Evolutionary conservation across 2,888 invertebrate species (phyloP), one percentile per base, ranked within the genome.

Genomic region (Harpalus rufipes): DNA sequence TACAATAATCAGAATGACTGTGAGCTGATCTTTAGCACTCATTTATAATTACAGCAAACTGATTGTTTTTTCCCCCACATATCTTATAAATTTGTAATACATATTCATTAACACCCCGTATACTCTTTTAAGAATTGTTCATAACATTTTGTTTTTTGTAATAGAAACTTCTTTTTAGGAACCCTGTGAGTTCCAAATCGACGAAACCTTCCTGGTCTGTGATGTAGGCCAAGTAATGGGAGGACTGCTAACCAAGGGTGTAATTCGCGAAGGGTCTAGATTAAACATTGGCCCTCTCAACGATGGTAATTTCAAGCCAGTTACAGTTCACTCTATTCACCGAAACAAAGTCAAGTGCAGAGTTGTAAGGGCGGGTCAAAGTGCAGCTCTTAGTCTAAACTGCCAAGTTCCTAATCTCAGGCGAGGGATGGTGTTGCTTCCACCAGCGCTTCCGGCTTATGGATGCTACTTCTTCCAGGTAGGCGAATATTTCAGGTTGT

Each of bases 291-390:
- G 94, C 1, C 97, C 97, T 0, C 90, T 96, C 86, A 94, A 95
- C 51, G 93, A 95, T 88, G 97, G 97, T 0, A 93, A 94, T 68
- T 99, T 98, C 91, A 93, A 93, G 78, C 93, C 94, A 7, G 96
- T 96, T 0, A 92, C 92, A 12, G 95, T 99, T 4, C 95, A 95
- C 87, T 97, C 97, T 2, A 94, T 99, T 82, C 97, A 98, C 91
- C 93, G 99, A 4, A 98, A 99, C 91, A 95, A 98, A 87, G 96
- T 98, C 6, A 97, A 98, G 0, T 97, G 98, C 89, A 93, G 97
- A 61, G 92, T 95, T 82, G 98, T 98, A 1, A 93, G 96, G 86
- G 97, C 97, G 0, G 97, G 97, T 0, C 98, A 98, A 90, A 96
- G 97, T 87, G 98, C 98, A 0, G 96, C 97, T 2, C 91, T 97